Percentiles rank a stretch among this genome's conserved stretches.
These are phyloP conservation scores for Drosophila mayri DNA, from an alignment of 1,140 invertebrate genomes.

Conservation along the genomic window DNA sequence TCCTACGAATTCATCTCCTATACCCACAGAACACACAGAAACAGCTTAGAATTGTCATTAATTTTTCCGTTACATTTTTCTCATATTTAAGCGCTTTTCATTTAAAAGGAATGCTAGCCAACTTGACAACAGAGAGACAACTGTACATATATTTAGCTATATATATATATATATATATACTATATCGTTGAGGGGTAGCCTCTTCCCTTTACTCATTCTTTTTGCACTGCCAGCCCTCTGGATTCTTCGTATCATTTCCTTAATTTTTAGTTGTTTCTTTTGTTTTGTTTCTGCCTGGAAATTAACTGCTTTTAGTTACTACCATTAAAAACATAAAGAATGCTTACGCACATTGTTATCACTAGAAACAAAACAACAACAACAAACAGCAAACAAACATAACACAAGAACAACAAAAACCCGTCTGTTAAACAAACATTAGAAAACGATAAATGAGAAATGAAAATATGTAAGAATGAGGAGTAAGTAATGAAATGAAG, in stretches of 20 bases:
- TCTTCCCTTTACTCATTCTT: slow-evolving; percentile 20
- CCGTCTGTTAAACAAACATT: slow-evolving; percentile 46
- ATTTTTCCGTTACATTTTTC: slow-evolving; percentile 9
- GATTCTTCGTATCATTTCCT: slow-evolving; percentile 8
- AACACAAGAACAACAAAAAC: slow-evolving; percentile 33
- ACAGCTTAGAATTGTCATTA: slow-evolving; percentile 16
- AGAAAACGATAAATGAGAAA: slow-evolving; percentile 24
- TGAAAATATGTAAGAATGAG: slow-evolving; percentile 50
- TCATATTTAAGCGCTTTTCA: slow-evolving; percentile 15
- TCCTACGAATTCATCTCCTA: slow-evolving; percentile 1
- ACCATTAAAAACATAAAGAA: slow-evolving; percentile 31
- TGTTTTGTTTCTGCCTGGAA: slow-evolving; percentile 7
- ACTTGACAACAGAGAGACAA: slow-evolving; percentile 17
- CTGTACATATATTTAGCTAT: slow-evolving; percentile 46
- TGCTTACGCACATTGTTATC: slow-evolving; percentile 60
- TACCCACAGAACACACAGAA: slow-evolving; percentile 5
- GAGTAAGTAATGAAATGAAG: slow-evolving; percentile 33
- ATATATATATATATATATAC: slow-evolving; percentile 8
- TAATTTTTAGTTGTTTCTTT: slow-evolving; percentile 33
- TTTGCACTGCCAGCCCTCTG: slow-evolving; percentile 37
- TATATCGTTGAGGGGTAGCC: slow-evolving; percentile 15
- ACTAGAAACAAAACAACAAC: slow-evolving; percentile 41
- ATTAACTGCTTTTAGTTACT: slow-evolving; percentile 27
- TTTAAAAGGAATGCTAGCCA: slow-evolving; percentile 18
- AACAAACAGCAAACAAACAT: slow-evolving; percentile 25